A percentile compares a stretch with the other conserved stretches of the same genome.
phyloP scores from a whole-genome alignment of 1,140 invertebrate species.

The Drosophila chauvacae region DNA sequence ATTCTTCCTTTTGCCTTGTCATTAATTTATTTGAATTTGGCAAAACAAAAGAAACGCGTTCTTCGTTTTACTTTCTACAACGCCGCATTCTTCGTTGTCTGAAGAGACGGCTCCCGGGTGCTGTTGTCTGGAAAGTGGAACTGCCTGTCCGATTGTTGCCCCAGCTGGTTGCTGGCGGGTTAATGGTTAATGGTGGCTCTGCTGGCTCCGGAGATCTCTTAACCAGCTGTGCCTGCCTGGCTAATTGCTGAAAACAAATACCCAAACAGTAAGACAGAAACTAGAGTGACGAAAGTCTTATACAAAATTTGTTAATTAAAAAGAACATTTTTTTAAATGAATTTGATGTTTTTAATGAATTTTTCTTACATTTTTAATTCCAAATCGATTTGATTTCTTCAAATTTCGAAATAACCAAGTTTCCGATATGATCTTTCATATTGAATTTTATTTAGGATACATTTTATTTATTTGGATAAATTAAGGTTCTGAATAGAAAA shows the following conservation, averaged over 20 bases:
- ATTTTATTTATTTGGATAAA: too few relatives aligned
- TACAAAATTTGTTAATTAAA: background rate
- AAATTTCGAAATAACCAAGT: too few relatives aligned
- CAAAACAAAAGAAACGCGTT: constrained; percentile 51
- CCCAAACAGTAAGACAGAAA: background rate
- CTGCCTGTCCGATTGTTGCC: constrained; percentile 25
- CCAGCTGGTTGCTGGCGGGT: constrained; percentile 10
- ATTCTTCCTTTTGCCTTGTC: constrained; percentile 27
- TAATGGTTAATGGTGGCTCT: constrained; percentile 8
- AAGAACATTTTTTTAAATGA: background rate
- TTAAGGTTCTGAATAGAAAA: too few relatives aligned
- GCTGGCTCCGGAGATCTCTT: background rate
- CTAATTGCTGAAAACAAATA: background rate
- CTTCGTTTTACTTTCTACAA: constrained; percentile 72
- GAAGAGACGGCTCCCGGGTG: constrained; percentile 6
- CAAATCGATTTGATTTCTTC: too few relatives aligned
- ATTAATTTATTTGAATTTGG: constrained; percentile 71
- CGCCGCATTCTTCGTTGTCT: constrained; percentile 24
- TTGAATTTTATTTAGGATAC: too few relatives aligned
- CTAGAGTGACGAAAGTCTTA: background rate
- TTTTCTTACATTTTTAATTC: too few relatives aligned
- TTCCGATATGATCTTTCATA: too few relatives aligned
- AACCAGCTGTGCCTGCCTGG: constrained; percentile 2
- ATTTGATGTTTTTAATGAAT: too few relatives aligned
- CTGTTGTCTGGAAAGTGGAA: constrained; percentile 42